These are phyloP conservation scores for Bradypodion ventrale DNA, from an alignment of 2,797 vertebrate genomes.

Conservation along the genomic window DNA sequence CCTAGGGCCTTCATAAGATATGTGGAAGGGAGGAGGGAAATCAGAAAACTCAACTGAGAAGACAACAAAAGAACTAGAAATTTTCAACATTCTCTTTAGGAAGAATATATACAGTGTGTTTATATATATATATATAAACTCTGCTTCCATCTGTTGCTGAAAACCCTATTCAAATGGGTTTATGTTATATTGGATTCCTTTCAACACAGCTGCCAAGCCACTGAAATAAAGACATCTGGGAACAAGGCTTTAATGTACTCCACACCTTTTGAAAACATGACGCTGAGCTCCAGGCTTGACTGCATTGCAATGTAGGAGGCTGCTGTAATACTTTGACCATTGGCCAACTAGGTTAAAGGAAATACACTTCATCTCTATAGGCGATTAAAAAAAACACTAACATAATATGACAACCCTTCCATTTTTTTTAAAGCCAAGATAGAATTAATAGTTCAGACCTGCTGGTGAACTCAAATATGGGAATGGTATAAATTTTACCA, in stretches of 20 bases:
- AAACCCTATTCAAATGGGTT: slow-evolving; percentile 21
- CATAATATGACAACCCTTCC: neutral
- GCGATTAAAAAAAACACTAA: neutral
- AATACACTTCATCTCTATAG: neutral
- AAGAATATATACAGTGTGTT: no score
- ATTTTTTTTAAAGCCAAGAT: neutral
- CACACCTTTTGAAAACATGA: neutral
- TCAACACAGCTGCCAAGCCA: slow-evolving; percentile 20
- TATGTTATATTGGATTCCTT: slow-evolving; percentile 36
- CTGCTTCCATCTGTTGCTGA: slow-evolving; percentile 29
- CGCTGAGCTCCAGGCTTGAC: slow-evolving; percentile 2
- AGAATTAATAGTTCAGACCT: neutral
- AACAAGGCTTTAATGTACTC: neutral
- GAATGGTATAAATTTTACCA: neutral
- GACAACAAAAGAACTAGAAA: neutral
- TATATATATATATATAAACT: no score
- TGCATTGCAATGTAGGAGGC: neutral
- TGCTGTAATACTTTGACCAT: slow-evolving; percentile 15
- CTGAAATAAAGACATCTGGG: slow-evolving; percentile 24
- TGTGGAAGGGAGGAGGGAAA: neutral
- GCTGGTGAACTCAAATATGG: neutral
- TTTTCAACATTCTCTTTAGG: neutral
- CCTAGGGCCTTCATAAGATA: neutral
- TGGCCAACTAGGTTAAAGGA: neutral
- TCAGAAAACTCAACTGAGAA: neutral